These are phyloP conservation scores for Ptychochromis oligacanthus DNA, from an alignment of 2,113 vertebrate genomes.

Conservation along the genomic window DNA sequence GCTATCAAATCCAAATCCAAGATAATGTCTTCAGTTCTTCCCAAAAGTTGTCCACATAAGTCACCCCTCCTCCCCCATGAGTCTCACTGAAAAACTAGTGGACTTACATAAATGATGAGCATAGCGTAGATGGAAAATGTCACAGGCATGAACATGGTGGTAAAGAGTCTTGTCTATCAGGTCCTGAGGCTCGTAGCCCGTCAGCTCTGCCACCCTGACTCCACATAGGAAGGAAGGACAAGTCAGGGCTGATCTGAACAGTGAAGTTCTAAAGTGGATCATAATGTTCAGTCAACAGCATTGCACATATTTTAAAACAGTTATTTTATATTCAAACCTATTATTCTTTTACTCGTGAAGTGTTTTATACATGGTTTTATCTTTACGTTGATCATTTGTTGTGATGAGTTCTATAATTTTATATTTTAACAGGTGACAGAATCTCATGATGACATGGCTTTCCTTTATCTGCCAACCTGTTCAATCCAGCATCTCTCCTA, in stretches of 20 bases:
- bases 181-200: constrained; percentile 94
- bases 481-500: constrained; percentile 63
- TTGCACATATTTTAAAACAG: not conserved
- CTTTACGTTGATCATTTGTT: not conserved
- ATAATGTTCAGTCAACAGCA: not conserved
- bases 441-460: not conserved
- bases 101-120: constrained; percentile 92
- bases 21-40: not conserved
- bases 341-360: not conserved
- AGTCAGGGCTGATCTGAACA: not conserved
- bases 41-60: not conserved
- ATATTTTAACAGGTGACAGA: not conserved
- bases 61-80: not conserved
- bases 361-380: not conserved
- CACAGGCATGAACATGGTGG: constrained; percentile 92
- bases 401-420: not conserved
- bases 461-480: not conserved
- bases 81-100: not conserved
- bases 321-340: not conserved
- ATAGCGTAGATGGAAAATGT: constrained; percentile 90
- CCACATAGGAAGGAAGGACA: constrained; percentile 20
- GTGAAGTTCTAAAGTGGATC: not conserved
- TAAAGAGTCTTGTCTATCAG: constrained; percentile 96
- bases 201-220: constrained; percentile 91
- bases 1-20: not conserved